Evolutionary conservation across 2,113 vertebrate species (phyloP).

Genomic region (Jacana jacana): DNA sequence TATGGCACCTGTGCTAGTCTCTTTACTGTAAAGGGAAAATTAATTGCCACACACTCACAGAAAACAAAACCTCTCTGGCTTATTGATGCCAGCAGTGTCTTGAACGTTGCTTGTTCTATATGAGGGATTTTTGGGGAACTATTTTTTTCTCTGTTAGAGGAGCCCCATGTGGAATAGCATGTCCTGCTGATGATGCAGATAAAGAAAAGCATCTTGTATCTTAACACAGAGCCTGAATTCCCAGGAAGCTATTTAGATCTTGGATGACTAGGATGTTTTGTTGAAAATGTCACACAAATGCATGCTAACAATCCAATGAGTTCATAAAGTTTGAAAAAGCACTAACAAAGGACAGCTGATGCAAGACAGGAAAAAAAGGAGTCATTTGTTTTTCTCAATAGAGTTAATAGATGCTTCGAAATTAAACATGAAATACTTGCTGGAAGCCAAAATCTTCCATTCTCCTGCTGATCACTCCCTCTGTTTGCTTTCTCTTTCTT

Average conservation of each 20-base stretch:
- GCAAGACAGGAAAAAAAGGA: background rate
- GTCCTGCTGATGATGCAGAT: background rate
- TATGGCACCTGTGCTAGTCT: background rate
- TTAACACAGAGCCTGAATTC: background rate
- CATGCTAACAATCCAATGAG: background rate
- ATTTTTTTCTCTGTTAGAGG: background rate
- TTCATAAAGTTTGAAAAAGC: constrained; percentile 12
- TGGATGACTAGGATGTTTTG: background rate
- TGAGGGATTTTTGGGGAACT: background rate
- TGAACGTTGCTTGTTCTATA: background rate
- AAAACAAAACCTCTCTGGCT: background rate
- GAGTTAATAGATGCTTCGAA: background rate
- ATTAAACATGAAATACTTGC: background rate
- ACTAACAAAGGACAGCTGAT: background rate
- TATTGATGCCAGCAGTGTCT: background rate
- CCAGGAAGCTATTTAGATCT: background rate
- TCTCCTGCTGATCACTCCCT: background rate
- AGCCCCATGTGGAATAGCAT: background rate
- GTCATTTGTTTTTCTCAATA: background rate
- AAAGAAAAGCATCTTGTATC: background rate
- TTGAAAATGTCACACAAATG: background rate
- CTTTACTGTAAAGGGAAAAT: background rate
- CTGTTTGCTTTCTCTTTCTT: background rate
- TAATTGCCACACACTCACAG: background rate
- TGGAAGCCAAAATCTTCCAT: background rate